These are phyloP conservation scores for Psammodynastes pulverulentus DNA, from an alignment of 2,113 vertebrate species.

Conservation along the genomic window DNA sequence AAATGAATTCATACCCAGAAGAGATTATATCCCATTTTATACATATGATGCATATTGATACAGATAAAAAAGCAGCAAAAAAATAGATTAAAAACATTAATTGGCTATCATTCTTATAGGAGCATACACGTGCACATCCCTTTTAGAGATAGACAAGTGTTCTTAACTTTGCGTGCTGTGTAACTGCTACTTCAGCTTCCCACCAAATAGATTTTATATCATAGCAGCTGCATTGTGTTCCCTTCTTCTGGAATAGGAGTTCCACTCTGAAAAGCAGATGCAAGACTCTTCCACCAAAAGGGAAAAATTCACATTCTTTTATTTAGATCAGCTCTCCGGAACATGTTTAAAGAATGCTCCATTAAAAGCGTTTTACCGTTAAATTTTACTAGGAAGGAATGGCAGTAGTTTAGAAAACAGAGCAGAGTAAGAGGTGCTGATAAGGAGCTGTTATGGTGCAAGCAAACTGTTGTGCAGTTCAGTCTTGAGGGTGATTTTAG, in stretches of 20 bases:
- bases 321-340: not conserved
- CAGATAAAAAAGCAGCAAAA: not conserved
- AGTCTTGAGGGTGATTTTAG: conserved; percentile 8
- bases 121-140: not conserved
- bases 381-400: conserved; percentile 4
- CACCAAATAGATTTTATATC: not conserved
- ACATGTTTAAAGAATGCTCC: conserved; percentile 3
- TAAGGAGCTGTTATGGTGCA: not conserved
- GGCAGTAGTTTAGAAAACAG: conserved; percentile 7
- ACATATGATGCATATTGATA: not conserved
- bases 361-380: not conserved
- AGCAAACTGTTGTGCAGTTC: not conserved
- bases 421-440: not conserved
- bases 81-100: not conserved
- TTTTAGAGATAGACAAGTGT: not conserved
- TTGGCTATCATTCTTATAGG: not conserved
- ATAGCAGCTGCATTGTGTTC: not conserved
- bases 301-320: not conserved
- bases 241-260: not conserved
- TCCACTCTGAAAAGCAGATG: not conserved
- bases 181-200: not conserved
- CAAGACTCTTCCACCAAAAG: not conserved
- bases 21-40: not conserved
- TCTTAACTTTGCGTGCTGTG: not conserved
- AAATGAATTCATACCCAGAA: not conserved